Conservation (phyloP, 2,113 vertebrate species). For the Microcebus ravelobensis region DNA sequence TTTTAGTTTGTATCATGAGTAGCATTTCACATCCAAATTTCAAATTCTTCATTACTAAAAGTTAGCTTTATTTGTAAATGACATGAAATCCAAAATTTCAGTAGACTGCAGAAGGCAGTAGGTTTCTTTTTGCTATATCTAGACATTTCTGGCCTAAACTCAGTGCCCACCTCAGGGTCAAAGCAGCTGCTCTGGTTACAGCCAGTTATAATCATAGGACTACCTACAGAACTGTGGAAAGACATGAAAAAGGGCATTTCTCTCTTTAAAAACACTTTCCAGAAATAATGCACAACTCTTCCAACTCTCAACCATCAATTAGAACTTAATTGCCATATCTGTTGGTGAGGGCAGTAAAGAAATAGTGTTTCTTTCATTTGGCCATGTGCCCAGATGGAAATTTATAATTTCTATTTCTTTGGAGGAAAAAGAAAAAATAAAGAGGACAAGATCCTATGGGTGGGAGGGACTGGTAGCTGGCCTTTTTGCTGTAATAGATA, state of each 20-base stretch:
- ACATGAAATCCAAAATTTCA: neutral
- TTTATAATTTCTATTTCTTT: neutral
- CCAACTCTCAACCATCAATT: neutral
- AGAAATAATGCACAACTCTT: neutral
- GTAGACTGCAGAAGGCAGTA: neutral
- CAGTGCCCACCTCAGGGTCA: neutral
- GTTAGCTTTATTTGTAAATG: neutral
- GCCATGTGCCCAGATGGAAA: neutral
- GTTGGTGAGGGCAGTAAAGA: neutral
- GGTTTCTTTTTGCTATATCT: neutral
- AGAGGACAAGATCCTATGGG: too few relatives aligned
- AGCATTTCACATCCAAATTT: neutral
- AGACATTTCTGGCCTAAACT: neutral
- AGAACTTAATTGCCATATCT: neutral
- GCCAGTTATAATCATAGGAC: too few relatives aligned
- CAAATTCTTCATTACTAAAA: neutral
- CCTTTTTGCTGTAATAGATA: neutral
- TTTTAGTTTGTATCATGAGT: neutral
- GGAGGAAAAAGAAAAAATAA: too few relatives aligned
- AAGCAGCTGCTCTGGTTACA: neutral
- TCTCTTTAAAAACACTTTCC: neutral
- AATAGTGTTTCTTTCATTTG: neutral
- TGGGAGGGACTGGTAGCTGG: neutral
- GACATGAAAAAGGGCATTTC: too few relatives aligned
- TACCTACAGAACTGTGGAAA: neutral